Base-by-base conservation (phyloP, 2,888 invertebrate species). In the Himalopsyche anomala region DNA sequence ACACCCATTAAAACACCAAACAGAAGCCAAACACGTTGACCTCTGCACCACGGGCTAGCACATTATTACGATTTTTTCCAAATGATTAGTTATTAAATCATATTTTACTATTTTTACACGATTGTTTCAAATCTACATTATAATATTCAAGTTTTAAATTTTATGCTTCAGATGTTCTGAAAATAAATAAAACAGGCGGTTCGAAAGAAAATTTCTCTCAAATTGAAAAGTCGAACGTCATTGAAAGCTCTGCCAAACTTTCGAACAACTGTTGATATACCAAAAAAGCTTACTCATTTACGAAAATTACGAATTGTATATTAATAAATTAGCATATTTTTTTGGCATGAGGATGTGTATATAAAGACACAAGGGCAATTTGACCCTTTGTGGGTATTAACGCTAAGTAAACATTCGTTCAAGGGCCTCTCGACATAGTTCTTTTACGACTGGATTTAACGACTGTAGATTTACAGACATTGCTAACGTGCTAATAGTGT, bases 391-490 rank as follows among this genome's bases (percentile, higher is more conserved):
- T 38, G 36, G 36, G 74, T 74, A 74, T 74, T 74, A 74, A 36
- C 5, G 74, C 15, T 36, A 74, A 74, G 74, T 74, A 74, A 74
- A 74, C 74, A 74, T 36, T 74, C 28, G 36, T 28, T 38, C 74
- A 74, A 74, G 74, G 74, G 74, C 74, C 74, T 74, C 15, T 74
- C 12, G 74, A 74, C n/a, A 74, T 74, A 74, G 38, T 74, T 38
- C 12, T 36, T 74, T 74, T 74, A 74, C 38, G 74, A 74, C 28
- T 36, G 74, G 11, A 36, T 74, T 74, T 74, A 74, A 74, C 15
- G 74, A 19, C 74, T 19, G 19, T 2, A 4, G 74, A 74, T 74
- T 74, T 11, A 74, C 36, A 15, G 74, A 36, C 74, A 36, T 74
- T 36, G 74, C 36, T 36, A 74, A 74, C 74, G 74, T 36, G 38